Conservation (phyloP, 92 coral and sea anemone species). For the Paragorgia papillata region DNA sequence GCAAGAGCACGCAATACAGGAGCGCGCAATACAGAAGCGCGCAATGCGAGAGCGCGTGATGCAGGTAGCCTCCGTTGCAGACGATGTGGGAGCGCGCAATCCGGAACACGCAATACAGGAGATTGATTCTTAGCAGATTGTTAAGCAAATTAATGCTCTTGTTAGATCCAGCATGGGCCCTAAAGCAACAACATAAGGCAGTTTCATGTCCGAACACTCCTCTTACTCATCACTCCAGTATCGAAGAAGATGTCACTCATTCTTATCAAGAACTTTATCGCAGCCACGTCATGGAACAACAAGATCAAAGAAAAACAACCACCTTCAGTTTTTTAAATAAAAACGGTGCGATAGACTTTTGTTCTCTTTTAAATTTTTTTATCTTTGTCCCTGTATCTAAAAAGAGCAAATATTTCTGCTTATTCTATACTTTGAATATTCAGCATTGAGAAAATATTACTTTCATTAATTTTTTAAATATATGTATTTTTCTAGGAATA, state of each 20-base stretch:
- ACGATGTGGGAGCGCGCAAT: no score
- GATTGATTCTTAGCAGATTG: no score
- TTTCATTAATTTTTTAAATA: background rate
- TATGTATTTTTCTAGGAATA: background rate
- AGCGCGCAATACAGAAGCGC: no score
- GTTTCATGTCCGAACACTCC: constrained; percentile 42
- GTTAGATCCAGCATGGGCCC: background rate
- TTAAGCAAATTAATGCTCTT: no score
- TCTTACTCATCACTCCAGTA: background rate
- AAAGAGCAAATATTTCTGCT: no score
- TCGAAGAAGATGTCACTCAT: background rate
- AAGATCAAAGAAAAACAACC: background rate
- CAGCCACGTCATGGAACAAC: background rate
- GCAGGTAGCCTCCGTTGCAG: no score
- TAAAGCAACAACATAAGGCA: constrained; percentile 1
- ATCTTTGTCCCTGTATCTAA: no score
- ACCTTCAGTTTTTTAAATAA: background rate
- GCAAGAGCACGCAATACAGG: no score
- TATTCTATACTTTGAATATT: no score
- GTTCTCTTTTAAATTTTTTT: no score
- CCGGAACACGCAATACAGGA: no score
- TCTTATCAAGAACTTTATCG: background rate
- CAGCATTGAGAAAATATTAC: background rate
- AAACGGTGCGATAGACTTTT: background rate
- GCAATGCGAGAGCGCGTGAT: no score